Evolutionary conservation across 2,888 invertebrate species (phyloP).

Genomic region (Drosophila merina): DNA sequence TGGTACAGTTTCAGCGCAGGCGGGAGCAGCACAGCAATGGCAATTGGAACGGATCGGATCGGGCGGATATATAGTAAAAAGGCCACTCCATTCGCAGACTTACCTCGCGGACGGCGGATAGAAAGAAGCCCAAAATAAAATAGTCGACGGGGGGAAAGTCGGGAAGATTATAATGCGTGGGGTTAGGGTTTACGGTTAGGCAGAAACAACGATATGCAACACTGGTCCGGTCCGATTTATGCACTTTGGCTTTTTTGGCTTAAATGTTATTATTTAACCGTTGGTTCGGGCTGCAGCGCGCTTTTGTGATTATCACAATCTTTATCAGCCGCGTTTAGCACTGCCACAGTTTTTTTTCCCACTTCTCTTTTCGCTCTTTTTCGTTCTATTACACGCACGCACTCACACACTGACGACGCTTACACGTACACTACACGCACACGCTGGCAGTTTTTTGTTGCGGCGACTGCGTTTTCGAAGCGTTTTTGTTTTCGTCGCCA

Average conservation of each 20-base stretch:
- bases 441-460: slow-evolving; percentile 40
- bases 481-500: slow-evolving; percentile 35
- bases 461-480: slow-evolving; percentile 24
- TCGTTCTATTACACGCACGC: slow-evolving; percentile 40
- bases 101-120: slow-evolving; percentile 44
- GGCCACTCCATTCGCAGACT: slow-evolving; percentile 28
- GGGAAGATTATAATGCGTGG: slow-evolving; percentile 25
- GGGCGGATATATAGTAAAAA: slow-evolving; percentile 19
- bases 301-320: slow-evolving; percentile 62
- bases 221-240: slow-evolving; percentile 6
- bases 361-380: neutral
- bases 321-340: slow-evolving; percentile 66
- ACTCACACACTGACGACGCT: slow-evolving; percentile 12
- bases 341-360: slow-evolving; percentile 52
- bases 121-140: slow-evolving; percentile 23
- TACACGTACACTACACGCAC: slow-evolving; percentile 50
- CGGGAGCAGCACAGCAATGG: slow-evolving; percentile 1
- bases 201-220: slow-evolving; percentile 30
- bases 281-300: slow-evolving; percentile 47
- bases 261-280: slow-evolving; percentile 71
- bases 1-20: slow-evolving; percentile 66
- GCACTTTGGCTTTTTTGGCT: slow-evolving; percentile 26
- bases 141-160: slow-evolving; percentile 6
- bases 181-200: neutral
- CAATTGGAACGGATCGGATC: slow-evolving; percentile 25